Conservation (phyloP, 2,888 invertebrate genomes). For the Axea sp. region DNA sequence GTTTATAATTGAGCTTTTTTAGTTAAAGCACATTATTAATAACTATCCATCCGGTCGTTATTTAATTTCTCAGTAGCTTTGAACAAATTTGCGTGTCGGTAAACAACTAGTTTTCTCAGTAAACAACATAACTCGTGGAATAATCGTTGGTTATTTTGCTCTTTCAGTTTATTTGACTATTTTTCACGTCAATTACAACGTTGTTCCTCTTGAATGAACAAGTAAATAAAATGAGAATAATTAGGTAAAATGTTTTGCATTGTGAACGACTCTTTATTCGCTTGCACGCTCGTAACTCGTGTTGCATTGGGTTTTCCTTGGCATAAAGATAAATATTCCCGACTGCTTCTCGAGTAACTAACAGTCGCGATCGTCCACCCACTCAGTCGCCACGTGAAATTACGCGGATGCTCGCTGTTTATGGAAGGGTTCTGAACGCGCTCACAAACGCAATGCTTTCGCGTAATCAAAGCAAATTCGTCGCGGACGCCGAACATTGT, state of each 20-base stretch:
- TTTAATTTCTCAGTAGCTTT: too few species aligned
- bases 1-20: too few species aligned
- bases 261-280: constrained; percentile 46
- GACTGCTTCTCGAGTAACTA: constrained; percentile 66
- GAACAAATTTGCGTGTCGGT: too few species aligned
- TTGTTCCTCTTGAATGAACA: background rate
- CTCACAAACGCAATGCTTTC: constrained; percentile 18
- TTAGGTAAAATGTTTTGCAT: constrained; percentile 8
- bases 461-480: constrained; percentile 41
- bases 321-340: constrained; percentile 65
- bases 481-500: constrained; percentile 25
- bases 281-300: constrained; percentile 54
- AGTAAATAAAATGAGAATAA: constrained; percentile 1
- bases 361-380: constrained; percentile 64
- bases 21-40: too few species aligned
- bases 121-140: too few species aligned
- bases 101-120: too few species aligned
- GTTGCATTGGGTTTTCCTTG: constrained; percentile 59
- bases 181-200: too few species aligned
- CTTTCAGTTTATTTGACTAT: too few species aligned
- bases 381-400: constrained; percentile 56
- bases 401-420: constrained; percentile 59
- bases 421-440: constrained; percentile 45
- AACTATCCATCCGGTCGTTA: too few species aligned
- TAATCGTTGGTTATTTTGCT: too few species aligned